These are phyloP conservation scores for Coracias cyanogaster DNA, from an alignment of 2,797 vertebrate species.

Conservation along the genomic window DNA sequence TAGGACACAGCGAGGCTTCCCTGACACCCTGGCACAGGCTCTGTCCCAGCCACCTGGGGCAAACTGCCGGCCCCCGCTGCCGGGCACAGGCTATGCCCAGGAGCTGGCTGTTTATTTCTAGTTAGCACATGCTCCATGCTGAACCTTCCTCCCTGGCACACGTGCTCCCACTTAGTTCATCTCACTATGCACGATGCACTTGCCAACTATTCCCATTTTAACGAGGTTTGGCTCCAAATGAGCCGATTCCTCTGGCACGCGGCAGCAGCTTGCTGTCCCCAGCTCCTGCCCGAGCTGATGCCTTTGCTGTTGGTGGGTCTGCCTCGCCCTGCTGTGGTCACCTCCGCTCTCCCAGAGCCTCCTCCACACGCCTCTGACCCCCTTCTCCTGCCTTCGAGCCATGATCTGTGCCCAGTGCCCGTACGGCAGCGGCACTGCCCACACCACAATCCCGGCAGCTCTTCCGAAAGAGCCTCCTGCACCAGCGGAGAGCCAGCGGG, in stretches of 20 bases:
- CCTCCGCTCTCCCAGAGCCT: background rate
- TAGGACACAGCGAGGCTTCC: background rate
- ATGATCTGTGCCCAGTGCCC: rapidly evolving
- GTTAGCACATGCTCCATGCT: background rate
- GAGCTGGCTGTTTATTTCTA: background rate
- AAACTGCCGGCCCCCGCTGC: background rate
- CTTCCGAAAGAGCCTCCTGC: background rate
- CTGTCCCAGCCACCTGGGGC: background rate
- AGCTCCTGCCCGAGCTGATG: background rate
- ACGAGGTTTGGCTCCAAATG: background rate
- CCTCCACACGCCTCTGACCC: rapidly evolving
- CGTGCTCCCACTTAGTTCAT: background rate
- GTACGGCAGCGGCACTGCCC: background rate
- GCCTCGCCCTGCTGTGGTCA: background rate
- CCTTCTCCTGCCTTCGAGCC: background rate
- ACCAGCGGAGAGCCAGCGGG: background rate
- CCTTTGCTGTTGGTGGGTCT: background rate
- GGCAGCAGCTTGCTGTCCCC: background rate
- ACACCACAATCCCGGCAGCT: background rate
- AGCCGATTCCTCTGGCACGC: background rate
- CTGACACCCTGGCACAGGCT: background rate
- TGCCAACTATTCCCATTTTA: background rate
- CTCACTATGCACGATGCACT: background rate
- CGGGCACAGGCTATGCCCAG: background rate
- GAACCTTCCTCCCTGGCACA: background rate